Percentiles rank a stretch among this genome's conserved stretches.
These are phyloP conservation scores for Periophthalmus magnuspinnatus DNA, from an alignment of 2,797 vertebrate genomes.

Conservation along the genomic window DNA sequence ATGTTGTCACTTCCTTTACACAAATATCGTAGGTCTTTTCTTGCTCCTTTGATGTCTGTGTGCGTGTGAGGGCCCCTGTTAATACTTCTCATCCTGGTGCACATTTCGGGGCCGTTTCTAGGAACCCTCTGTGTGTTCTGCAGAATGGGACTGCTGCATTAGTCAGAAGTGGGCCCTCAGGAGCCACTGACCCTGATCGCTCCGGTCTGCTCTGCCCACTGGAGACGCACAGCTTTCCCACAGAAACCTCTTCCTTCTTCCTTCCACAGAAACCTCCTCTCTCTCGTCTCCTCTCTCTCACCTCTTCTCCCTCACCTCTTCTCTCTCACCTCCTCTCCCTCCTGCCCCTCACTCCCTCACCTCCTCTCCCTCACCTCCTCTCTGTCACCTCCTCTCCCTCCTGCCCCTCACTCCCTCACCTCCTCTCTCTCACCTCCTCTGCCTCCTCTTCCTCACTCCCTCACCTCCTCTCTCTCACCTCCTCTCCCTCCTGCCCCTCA, in stretches of 20 bases:
- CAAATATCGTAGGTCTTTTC: constrained; percentile 23
- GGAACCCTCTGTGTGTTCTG: background rate
- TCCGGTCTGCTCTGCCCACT: constrained; percentile 45
- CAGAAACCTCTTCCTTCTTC: constrained; percentile 81
- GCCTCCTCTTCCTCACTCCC: no score
- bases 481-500: no score
- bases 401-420: no score
- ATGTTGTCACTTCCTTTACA: constrained; percentile 54
- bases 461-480: no score
- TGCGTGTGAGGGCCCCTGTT: background rate
- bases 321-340: no score
- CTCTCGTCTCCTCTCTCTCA: no score
- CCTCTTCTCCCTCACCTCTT: no score
- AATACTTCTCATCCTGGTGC: background rate
- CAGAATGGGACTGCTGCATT: background rate
- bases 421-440: no score
- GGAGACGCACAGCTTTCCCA: constrained; percentile 74
- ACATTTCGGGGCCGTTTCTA: background rate
- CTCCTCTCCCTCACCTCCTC: no score
- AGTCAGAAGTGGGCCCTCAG: background rate
- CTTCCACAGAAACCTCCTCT: background rate
- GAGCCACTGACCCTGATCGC: constrained; percentile 7
- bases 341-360: no score
- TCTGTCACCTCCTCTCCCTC: no score
- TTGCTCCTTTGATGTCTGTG: constrained; percentile 32